These are phyloP conservation scores for Zaprionus bogoriensis DNA, from an alignment of 2,888 invertebrate species.

Conservation along the genomic window DNA sequence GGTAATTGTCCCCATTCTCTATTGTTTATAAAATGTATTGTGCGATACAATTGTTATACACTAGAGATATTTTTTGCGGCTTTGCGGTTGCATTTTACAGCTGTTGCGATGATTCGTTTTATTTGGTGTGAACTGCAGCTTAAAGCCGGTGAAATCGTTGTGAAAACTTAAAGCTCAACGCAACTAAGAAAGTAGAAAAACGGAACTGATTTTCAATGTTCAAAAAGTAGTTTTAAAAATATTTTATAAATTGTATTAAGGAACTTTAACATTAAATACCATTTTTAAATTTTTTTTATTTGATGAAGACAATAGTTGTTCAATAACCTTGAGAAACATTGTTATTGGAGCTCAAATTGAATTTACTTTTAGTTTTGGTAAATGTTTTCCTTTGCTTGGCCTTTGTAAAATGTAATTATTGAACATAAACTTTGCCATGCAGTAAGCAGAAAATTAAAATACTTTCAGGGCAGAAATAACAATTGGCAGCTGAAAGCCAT, in stretches of 20 bases:
- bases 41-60: conserved; percentile 32
- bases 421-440: not conserved
- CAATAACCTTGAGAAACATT: too few relatives aligned
- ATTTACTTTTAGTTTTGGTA: too few relatives aligned
- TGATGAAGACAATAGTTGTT: too few relatives aligned
- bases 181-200: not conserved
- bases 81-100: conserved; percentile 43
- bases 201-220: too few relatives aligned
- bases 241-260: too few relatives aligned
- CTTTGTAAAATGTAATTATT: not conserved
- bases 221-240: too few relatives aligned
- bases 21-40: conserved; percentile 57
- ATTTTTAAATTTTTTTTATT: too few relatives aligned
- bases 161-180: not conserved
- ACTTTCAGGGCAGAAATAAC: not conserved
- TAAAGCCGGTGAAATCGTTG: not conserved
- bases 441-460: not conserved
- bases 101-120: conserved; percentile 8
- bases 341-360: too few relatives aligned
- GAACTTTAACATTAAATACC: too few relatives aligned
- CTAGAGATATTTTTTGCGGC: conserved; percentile 35
- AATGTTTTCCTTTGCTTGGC: not conserved
- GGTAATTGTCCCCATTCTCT: conserved; percentile 50
- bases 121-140: conserved; percentile 10
- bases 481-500: not conserved